Percentiles rank a stretch among this genome's conserved stretches.
Evolutionary conservation across 2,113 vertebrate species (phyloP).

Genomic region (Otis tarda): DNA sequence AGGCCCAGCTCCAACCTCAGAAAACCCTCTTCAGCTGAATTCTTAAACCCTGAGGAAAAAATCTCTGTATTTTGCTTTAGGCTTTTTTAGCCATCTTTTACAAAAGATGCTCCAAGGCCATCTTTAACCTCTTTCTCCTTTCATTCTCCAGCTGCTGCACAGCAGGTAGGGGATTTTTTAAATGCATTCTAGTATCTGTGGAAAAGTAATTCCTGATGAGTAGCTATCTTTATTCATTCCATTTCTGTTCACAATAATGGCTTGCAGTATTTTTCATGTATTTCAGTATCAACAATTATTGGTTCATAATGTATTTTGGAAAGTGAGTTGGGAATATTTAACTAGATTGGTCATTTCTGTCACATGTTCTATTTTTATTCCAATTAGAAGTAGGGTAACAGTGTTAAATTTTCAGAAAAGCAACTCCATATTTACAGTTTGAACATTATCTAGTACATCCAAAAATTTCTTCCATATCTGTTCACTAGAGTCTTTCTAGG

Average conservation of each 20-base stretch:
- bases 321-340: background rate
- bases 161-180: background rate
- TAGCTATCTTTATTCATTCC: background rate
- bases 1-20: background rate
- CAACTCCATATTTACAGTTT: background rate
- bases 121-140: slow-evolving; percentile 48
- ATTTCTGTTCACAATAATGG: background rate
- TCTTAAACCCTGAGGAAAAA: slow-evolving; percentile 5
- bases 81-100: slow-evolving; percentile 6
- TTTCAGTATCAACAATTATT: background rate
- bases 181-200: background rate
- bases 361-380: background rate
- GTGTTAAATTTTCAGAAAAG: background rate
- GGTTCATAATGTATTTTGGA: background rate
- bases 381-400: background rate
- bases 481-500: background rate
- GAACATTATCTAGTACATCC: background rate
- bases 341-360: background rate
- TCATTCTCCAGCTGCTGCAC: slow-evolving; percentile 1
- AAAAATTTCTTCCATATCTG: background rate
- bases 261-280: background rate
- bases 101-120: slow-evolving; percentile 34
- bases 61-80: slow-evolving; percentile 32
- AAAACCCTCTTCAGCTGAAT: background rate
- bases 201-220: background rate